These are phyloP conservation scores for mouse (Mus musculus) DNA, from an alignment of 2,113 vertebrate species.

Conservation along the genomic window DNA sequence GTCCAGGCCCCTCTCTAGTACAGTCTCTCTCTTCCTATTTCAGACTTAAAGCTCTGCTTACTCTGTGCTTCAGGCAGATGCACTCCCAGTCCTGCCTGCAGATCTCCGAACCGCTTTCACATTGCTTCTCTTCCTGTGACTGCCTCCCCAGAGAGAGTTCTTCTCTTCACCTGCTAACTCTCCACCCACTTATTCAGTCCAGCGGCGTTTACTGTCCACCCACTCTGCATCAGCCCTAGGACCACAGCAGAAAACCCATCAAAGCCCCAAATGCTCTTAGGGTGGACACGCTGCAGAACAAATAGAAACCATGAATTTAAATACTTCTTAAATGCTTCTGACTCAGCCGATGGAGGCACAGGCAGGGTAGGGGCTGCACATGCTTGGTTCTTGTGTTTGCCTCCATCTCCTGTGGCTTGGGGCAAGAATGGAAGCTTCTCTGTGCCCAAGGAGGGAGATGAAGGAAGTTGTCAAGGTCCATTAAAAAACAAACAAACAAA, in stretches of 20 bases:
- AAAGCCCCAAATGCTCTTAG: neutral
- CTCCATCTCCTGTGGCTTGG: slow-evolving; percentile 49
- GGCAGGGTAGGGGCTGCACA: neutral
- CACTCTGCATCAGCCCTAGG: neutral
- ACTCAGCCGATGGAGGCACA: neutral
- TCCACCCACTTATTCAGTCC: neutral
- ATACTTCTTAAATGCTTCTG: neutral
- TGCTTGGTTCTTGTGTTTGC: slow-evolving; percentile 62
- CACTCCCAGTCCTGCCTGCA: neutral
- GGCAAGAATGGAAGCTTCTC: slow-evolving; percentile 44
- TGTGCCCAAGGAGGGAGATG: neutral
- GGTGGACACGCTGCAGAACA: neutral
- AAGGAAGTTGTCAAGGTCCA: slow-evolving; percentile 42
- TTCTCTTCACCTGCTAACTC: neutral
- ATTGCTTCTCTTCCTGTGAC: neutral
- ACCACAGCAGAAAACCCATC: neutral
- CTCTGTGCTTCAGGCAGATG: neutral
- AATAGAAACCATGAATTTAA: neutral
- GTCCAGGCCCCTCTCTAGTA: neutral
- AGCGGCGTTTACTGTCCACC: neutral
- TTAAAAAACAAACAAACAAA: neutral
- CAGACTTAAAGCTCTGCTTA: neutral
- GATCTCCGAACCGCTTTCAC: neutral
- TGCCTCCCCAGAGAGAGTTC: neutral
- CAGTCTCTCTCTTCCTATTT: neutral